Evolutionary conservation across 2,888 invertebrate species (phyloP), one percentile per base, ranked within the genome.

Genomic region (Busseola fusca): DNA sequence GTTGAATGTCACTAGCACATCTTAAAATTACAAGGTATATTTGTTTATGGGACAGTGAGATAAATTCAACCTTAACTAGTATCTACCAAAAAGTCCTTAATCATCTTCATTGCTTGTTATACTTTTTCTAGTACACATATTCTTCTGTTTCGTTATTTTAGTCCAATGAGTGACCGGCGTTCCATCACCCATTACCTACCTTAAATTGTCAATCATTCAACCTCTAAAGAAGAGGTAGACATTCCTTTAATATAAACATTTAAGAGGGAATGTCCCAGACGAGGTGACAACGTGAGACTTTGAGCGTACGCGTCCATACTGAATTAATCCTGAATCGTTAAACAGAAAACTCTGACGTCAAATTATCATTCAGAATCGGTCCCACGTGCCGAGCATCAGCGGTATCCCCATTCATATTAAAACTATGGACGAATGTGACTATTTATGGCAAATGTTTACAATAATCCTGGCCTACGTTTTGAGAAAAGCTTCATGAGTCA

Each of bases 401-500:
- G 21, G 40, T 54, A 60, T 30, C 54, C 30, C 40, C 40, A 14
- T 50, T n/a, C 40, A 34, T 48, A 21, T n/a, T 18, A 30, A 57
- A 72, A 50, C 16, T 72, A 40, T 50, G 1, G 2, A 48, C 34
- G 18, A 77, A 40, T 50, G 60, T 74, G 40, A 34, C 77, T 74
- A 70, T 74, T 69, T 60, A 77, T 60, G 77, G 73, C n/a, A 45
- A 27, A n/a, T 64, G 78, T 78, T 72, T 64, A 72, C 27, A 59
- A 9, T 37, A 72, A 64, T 54, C 37, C 58, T 69, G 25, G 59
- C 14, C 40, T 69, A 54, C 7, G 5, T 73, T 73, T 74, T 68
- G 27, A 75, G 62, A 62, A 80, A 80, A 65, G 56, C 30, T 52
- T 45, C 0, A 73, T 79, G 79, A 76, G 0, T 76, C 80, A 76